Evolutionary conservation across 2,113 vertebrate species (phyloP), one percentile per base, ranked within the genome.

Genomic region (Hiodon alosoides): DNA sequence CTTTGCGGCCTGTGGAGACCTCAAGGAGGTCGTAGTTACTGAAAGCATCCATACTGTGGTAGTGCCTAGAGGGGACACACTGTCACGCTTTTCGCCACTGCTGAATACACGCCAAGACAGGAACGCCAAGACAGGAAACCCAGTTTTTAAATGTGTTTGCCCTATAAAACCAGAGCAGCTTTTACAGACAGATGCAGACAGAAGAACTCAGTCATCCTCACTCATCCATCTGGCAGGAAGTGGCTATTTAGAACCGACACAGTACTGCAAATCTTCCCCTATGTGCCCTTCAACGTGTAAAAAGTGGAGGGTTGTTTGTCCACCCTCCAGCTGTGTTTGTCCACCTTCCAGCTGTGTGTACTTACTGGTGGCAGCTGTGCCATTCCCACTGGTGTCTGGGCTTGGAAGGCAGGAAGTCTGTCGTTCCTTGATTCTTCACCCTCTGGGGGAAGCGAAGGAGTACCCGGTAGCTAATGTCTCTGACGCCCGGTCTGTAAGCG

Each of bases 321-420:
- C 31, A 31, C 31, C 31, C 31, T 31, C 31, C 31, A 31, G 31
- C 31, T 31, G 31, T 31, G 31, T 31, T 31, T 31, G 31, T 31
- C 31, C 31, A 31, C 31, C 31, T 2, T 31, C 31, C 31, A 31
- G 31, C 7, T 52, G 7, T 71, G 14, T 6, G 50, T 78, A 86
- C 93, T 92, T 79, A 94, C 93, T 93, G 93, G 81, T 94, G 93
- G 77, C 93, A 94, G 84, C 90, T 93, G 87, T 94, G 93, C 93
- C 93, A 94, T 76, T 94, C 93, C 93, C 93, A 94, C 76, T 90
- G 86, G 67, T 93, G 87, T 69, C 87, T 88, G 0, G 93, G 93
- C 71, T 92, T 93, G 58, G 90, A 80, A 0, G 93, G 93, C 2
- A 94, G 91, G 81, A 94, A 94, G 81, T 94, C 93, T 0, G 86